Evolutionary conservation across 2,113 vertebrate species (phyloP).

Genomic region (Phoxinus phoxinus): DNA sequence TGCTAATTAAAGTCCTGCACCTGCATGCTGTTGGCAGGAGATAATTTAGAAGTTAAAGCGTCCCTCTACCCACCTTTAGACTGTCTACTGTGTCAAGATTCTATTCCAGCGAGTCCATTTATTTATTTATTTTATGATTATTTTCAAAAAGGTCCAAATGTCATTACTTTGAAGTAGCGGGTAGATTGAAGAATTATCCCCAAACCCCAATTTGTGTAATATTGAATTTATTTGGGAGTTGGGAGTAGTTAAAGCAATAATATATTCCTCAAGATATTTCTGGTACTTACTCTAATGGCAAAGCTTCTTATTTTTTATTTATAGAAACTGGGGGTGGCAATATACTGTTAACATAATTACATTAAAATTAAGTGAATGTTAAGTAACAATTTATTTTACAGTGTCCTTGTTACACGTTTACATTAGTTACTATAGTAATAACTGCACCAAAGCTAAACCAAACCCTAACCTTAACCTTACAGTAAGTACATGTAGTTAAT

Average conservation of each 20-base stretch:
- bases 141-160: not conserved
- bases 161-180: not conserved
- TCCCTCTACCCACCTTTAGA: slow-evolving; percentile 1
- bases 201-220: not conserved
- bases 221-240: not conserved
- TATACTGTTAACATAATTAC: too few relatives aligned
- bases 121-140: not conserved
- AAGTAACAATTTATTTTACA: too few relatives aligned
- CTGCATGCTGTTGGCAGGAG: slow-evolving; percentile 25
- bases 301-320: not conserved
- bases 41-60: slow-evolving; percentile 23
- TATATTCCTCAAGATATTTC: not conserved
- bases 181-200: not conserved
- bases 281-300: not conserved
- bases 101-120: not conserved
- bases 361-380: too few relatives aligned
- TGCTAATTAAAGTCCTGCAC: slow-evolving; percentile 31
- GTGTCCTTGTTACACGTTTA: too few relatives aligned
- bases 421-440: too few relatives aligned
- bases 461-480: too few relatives aligned
- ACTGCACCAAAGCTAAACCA: too few relatives aligned
- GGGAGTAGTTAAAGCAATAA: not conserved
- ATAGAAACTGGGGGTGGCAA: not conserved
- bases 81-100: slow-evolving; percentile 12
- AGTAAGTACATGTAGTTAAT: too few relatives aligned